These are phyloP conservation scores for Strix uralensis DNA, from an alignment of 2,113 vertebrate species.

Conservation along the genomic window DNA sequence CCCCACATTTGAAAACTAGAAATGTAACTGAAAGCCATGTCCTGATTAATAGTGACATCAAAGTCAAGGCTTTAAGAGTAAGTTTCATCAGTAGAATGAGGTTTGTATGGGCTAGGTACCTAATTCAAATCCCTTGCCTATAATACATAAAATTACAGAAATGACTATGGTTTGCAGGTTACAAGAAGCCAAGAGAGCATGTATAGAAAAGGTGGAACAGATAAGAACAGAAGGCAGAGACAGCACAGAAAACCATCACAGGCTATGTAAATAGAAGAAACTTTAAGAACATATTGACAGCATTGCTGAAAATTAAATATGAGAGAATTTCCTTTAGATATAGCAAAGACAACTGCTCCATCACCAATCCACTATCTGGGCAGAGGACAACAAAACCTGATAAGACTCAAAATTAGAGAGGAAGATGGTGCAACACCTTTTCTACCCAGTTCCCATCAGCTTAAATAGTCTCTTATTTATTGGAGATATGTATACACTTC, in stretches of 20 bases:
- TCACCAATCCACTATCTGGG: background rate
- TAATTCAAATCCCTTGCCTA: background rate
- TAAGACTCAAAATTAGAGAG: background rate
- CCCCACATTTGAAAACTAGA: background rate
- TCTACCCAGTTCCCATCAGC: background rate
- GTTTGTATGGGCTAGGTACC: background rate
- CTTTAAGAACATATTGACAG: background rate
- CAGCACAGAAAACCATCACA: background rate
- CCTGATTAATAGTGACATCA: constrained; percentile 10
- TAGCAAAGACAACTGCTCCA: background rate
- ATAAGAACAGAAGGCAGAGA: background rate
- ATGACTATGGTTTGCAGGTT: background rate
- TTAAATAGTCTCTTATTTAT: background rate
- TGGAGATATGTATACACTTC: background rate
- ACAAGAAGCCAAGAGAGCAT: background rate
- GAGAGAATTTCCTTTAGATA: background rate
- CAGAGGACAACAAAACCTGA: background rate
- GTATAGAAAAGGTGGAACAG: background rate
- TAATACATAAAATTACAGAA: background rate
- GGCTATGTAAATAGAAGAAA: background rate
- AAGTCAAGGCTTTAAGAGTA: constrained; percentile 2
- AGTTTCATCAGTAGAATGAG: background rate
- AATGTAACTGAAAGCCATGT: background rate
- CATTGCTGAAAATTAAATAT: background rate
- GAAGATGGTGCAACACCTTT: background rate